These are phyloP conservation scores for Pimephales promelas DNA, from an alignment of 2,113 vertebrate genomes.

Conservation along the genomic window DNA sequence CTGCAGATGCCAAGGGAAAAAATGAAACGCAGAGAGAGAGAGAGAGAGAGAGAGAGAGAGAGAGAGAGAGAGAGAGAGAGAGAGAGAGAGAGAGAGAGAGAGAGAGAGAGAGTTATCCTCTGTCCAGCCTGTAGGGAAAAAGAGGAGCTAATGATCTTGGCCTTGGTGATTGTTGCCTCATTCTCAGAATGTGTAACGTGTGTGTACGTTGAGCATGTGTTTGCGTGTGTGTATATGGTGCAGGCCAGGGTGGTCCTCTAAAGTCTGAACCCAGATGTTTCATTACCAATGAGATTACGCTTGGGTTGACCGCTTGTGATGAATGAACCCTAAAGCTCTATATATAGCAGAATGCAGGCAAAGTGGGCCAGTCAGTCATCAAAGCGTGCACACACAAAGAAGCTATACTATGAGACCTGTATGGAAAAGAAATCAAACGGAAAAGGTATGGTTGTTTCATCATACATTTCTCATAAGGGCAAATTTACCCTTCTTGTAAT, in stretches of 20 bases:
- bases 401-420: constrained; percentile 5
- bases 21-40: constrained; percentile 26
- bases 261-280: constrained; percentile 55
- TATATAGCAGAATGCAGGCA: constrained; percentile 47
- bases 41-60: background rate
- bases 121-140: constrained; percentile 72
- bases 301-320: constrained; percentile 60
- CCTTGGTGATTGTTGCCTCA: constrained; percentile 76
- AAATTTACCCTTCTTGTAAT: background rate
- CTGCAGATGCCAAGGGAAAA: constrained; percentile 77
- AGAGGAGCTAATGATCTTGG: constrained; percentile 77
- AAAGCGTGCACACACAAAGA: constrained; percentile 36
- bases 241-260: constrained; percentile 44
- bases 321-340: constrained; percentile 63
- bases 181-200: constrained; percentile 64
- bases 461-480: background rate
- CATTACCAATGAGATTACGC: constrained; percentile 53
- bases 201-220: constrained; percentile 33
- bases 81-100: constrained; percentile 14
- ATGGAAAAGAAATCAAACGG: background rate
- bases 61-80: background rate
- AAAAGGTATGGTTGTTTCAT: constrained; percentile 13
- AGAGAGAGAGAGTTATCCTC: constrained; percentile 71
- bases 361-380: constrained; percentile 46
- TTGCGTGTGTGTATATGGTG: constrained; percentile 32